phyloP scores from a whole-genome alignment of 2,797 vertebrate genomes.

The Saguinus oedipus region DNA sequence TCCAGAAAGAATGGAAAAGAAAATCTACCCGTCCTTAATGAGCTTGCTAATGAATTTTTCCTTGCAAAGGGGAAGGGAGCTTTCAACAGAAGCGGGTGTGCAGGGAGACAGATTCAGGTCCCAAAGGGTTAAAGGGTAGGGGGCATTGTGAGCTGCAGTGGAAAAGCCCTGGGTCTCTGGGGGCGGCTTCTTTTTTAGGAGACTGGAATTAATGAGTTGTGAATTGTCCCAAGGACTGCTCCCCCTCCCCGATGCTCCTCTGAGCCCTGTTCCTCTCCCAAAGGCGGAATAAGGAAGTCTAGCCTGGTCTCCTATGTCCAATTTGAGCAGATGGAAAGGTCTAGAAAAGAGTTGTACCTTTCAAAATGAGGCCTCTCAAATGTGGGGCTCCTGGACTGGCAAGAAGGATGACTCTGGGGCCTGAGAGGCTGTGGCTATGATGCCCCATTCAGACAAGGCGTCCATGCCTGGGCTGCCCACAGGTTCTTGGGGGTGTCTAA shows the following conservation, averaged over 20 bases:
- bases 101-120: not conserved
- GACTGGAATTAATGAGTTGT: not conserved
- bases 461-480: not conserved
- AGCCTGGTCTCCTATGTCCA: not conserved
- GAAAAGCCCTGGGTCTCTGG: not conserved
- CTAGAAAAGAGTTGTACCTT: not conserved
- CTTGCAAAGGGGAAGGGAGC: not conserved
- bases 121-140: not conserved
- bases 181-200: not conserved
- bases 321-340: not conserved
- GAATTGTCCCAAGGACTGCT: not conserved
- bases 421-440: fast-evolving
- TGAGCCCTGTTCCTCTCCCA: not conserved
- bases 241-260: not conserved
- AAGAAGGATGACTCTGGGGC: not conserved
- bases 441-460: fast-evolving
- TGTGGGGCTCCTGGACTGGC: not conserved
- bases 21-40: not conserved
- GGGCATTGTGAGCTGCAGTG: not conserved
- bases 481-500: not conserved
- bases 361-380: not conserved
- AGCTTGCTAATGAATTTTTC: slow-evolving; percentile 60
- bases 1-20: slow-evolving; percentile 20
- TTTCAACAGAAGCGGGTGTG: not conserved
- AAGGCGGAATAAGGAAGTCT: not conserved